Base-by-base conservation (phyloP, 2,113 vertebrate genomes). In the Archocentrus centrarchus region DNA sequence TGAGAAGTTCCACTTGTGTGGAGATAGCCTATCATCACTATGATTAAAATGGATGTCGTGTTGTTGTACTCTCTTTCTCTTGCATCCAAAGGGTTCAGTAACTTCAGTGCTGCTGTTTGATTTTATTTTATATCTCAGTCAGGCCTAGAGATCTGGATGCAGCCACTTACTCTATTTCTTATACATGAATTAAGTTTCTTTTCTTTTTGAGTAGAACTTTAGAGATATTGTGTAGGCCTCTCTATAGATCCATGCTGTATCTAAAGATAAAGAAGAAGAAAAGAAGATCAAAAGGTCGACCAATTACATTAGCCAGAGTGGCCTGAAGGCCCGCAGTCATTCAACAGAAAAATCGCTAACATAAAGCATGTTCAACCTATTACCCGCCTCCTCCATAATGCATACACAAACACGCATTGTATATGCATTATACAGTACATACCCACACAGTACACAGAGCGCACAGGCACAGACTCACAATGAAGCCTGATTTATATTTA, bases 191-290 rank as follows among this genome's bases (percentile, higher is more conserved):
- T 1, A 53, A 32, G 9, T 10, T 70, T 5, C 14, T 15, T 15
- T 0, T 3, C 35, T 68, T 68, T 47, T 11, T 3, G 32, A 73
- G 47, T 27, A 55, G 11, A 35, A 53, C 18, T 35, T 14, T 35
- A 35, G 5, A 0, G 8, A 5, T 35, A n/a, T 13, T 27, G 68
- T 2, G 4, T 0, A 55, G 47, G 5, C 3, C 47, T n/a, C 47
- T 55, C 11, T 18, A n/a, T 18, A 13, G 47, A 32, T 73, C 3
- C 20, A 0, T 35, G 47, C 17, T 73, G 47, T 6, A 55, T 55
- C 47, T 35, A 13, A 73, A 73, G 27, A 73, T 55, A 44, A 5
- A n/a, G 47, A 55, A 53, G 27, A 53, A 14, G 66, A 73, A 1
- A 32, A n/a, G 5, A 70, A 13, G 3, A n/a, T 53, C 18, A n/a